Conservation (phyloP, 2,888 invertebrate genomes). For the Nomada ruficornis region DNA sequence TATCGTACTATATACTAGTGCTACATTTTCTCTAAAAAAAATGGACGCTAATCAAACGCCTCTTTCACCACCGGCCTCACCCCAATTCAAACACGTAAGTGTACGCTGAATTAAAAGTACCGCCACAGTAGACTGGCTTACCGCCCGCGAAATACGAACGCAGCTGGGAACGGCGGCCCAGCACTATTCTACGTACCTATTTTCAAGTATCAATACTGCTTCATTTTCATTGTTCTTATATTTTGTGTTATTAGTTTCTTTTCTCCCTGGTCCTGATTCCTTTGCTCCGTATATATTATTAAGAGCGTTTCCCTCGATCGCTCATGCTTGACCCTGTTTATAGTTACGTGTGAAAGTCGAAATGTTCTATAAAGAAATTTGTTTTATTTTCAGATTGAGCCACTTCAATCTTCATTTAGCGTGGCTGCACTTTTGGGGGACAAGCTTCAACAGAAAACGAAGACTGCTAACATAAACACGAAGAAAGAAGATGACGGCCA, state of each 20-base stretch:
- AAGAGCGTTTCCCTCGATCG: background rate
- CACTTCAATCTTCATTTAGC: constrained; percentile 80
- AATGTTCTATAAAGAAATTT: background rate
- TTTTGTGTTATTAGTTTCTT: background rate
- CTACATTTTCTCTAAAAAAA: constrained; percentile 25
- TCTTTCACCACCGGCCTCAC: constrained; percentile 82
- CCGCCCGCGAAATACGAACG: constrained; percentile 70
- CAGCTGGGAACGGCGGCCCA: constrained; percentile 8
- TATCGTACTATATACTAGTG: constrained; percentile 1
- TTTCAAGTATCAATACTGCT: background rate
- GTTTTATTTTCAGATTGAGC: constrained; percentile 75
- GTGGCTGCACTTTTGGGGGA: constrained; percentile 82
- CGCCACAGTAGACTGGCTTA: constrained; percentile 56
- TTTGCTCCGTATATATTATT: background rate
- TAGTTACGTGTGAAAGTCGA: background rate
- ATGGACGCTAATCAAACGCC: constrained; percentile 75
- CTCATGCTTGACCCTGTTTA: too few species aligned
- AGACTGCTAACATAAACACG: constrained; percentile 13
- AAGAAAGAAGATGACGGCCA: constrained; percentile 49
- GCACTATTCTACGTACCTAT: background rate
- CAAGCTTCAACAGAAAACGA: constrained; percentile 67
- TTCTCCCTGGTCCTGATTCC: background rate
- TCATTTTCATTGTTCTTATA: background rate
- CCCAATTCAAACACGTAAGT: constrained; percentile 78
- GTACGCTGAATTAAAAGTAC: constrained; percentile 66